Evolutionary conservation across 2,797 vertebrate species (phyloP).

Genomic region (Argyrosomus regius): DNA sequence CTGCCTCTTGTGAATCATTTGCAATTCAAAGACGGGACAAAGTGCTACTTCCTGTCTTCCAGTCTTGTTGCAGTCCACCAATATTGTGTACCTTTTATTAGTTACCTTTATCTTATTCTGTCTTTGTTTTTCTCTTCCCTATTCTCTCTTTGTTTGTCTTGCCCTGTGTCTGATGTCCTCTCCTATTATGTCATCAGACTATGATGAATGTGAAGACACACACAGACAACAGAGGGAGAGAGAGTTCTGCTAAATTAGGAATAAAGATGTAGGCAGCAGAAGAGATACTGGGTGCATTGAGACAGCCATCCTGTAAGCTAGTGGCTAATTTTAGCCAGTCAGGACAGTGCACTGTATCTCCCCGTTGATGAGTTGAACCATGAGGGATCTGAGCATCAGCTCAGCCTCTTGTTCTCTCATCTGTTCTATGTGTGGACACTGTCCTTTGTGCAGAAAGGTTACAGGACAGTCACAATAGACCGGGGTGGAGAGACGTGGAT

Average conservation of each 20-base stretch:
- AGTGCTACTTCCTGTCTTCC: slow-evolving; percentile 57
- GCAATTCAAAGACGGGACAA: slow-evolving; percentile 68
- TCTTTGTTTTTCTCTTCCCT: slow-evolving; percentile 23
- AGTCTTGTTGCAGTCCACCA: slow-evolving; percentile 29
- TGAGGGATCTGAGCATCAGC: slow-evolving; percentile 77
- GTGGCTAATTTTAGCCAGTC: slow-evolving; percentile 85
- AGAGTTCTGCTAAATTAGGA: slow-evolving; percentile 61
- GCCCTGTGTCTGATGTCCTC: slow-evolving; percentile 28
- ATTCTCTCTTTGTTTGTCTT: not conserved
- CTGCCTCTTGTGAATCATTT: slow-evolving; percentile 66
- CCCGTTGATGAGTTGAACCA: slow-evolving; percentile 73
- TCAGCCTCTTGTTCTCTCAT: slow-evolving; percentile 72
- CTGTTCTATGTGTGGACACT: slow-evolving; percentile 64
- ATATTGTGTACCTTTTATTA: slow-evolving; percentile 41
- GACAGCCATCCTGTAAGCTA: slow-evolving; percentile 80
- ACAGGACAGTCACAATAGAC: slow-evolving; percentile 65
- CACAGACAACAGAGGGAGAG: slow-evolving; percentile 17
- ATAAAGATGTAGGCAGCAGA: slow-evolving; percentile 65
- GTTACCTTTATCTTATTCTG: slow-evolving; percentile 18
- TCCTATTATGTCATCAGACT: slow-evolving; percentile 57
- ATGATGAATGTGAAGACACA: slow-evolving; percentile 46
- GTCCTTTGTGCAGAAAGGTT: slow-evolving; percentile 77
- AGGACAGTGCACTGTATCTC: slow-evolving; percentile 78
- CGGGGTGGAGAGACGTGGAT: slow-evolving; percentile 52
- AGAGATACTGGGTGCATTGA: slow-evolving; percentile 70